Conservation (phyloP, 2,797 vertebrate genomes). For the Propithecus perrieri region DNA sequence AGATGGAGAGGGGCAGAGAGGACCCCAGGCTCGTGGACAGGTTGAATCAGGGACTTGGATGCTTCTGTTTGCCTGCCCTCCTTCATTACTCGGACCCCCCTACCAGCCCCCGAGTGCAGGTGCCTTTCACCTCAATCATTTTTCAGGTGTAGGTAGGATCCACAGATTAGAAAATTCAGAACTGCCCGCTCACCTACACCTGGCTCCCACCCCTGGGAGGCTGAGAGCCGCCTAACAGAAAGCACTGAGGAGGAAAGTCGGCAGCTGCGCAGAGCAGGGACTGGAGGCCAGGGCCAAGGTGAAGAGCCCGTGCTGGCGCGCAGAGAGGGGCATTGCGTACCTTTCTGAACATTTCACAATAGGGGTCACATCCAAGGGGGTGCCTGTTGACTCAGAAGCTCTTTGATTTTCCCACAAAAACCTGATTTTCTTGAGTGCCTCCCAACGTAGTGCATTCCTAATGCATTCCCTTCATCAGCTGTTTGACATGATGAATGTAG, state of each 20-base stretch:
- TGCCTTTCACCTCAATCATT: not conserved
- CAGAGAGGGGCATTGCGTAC: too few relatives aligned
- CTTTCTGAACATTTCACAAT: too few relatives aligned
- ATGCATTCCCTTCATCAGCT: too few relatives aligned
- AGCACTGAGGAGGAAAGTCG: not conserved
- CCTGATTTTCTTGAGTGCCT: not conserved
- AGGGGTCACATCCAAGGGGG: not conserved
- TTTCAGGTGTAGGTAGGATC: too few relatives aligned
- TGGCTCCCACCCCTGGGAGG: not conserved
- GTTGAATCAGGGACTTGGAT: too few relatives aligned
- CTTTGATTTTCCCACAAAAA: not conserved
- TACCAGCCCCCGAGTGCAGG: not conserved
- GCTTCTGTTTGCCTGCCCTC: not conserved
- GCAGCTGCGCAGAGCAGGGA: not conserved
- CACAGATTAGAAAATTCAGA: not conserved
- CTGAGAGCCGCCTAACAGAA: not conserved
- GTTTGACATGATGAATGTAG: not conserved
- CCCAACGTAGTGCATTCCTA: not conserved
- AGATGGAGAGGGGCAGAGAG: not conserved
- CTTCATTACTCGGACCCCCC: fast-evolving
- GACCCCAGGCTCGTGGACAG: too few relatives aligned
- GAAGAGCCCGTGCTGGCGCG: too few relatives aligned
- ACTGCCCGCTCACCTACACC: not conserved
- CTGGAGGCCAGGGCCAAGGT: too few relatives aligned
- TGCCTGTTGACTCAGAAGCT: not conserved